Percentiles rank a stretch among this genome's conserved stretches.
phyloP scores from a whole-genome alignment of 1,140 invertebrate species.

The Bombus superbus region DNA sequence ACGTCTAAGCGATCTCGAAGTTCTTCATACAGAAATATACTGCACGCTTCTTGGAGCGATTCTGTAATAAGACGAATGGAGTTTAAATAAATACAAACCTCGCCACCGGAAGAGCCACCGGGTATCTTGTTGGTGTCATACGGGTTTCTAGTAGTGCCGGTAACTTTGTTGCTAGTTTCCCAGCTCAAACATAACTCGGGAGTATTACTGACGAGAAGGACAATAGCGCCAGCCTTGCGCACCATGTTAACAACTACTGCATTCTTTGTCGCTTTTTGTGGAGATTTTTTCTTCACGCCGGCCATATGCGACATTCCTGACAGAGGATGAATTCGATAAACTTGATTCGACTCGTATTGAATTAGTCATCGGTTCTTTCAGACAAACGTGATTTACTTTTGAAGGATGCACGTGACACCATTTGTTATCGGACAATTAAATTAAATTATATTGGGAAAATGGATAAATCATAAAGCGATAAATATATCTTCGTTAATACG shows the following conservation, averaged over 20 bases:
- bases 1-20: background rate
- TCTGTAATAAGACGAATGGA: background rate
- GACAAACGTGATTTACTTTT: too few relatives aligned
- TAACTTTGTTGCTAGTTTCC: slow-evolving; percentile 94
- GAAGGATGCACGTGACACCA: too few relatives aligned
- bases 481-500: too few relatives aligned
- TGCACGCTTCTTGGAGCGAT: fast-evolving
- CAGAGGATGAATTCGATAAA: background rate
- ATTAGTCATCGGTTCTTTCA: background rate
- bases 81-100: slow-evolving; percentile 65
- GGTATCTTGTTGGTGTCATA: slow-evolving; percentile 90
- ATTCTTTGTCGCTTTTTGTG: slow-evolving; percentile 86
- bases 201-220: slow-evolving; percentile 94
- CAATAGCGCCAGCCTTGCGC: slow-evolving; percentile 92
- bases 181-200: slow-evolving; percentile 96
- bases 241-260: slow-evolving; percentile 88
- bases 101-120: slow-evolving; percentile 83
- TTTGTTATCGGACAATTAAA: too few relatives aligned
- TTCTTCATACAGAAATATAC: background rate
- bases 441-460: too few relatives aligned
- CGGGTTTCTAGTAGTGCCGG: slow-evolving; percentile 94
- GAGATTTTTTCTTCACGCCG: slow-evolving; percentile 82
- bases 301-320: slow-evolving; percentile 84
- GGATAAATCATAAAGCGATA: too few relatives aligned
- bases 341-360: background rate